Base-by-base conservation (phyloP, 1,140 invertebrate species). In the Venustaconcha ellipsiformis region DNA sequence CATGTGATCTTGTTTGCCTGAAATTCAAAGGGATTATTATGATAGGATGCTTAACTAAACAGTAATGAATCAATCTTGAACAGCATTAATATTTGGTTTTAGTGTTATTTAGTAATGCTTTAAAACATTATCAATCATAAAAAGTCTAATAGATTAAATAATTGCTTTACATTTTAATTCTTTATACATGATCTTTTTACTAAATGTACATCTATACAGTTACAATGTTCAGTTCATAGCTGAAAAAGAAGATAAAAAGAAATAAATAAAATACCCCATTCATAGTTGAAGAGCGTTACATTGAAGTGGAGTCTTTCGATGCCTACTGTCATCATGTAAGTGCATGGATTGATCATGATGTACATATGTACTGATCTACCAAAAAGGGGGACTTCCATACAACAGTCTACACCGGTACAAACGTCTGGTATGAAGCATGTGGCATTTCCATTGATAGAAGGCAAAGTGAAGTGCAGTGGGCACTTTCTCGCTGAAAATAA, bases 1-100 rank as follows among this genome's bases (percentile, higher is more conserved):
- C 58, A 77, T 60, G n/a, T 56, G n/a, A 13, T 67, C 64, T 12
- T 18, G 23, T 6, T 65, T 59, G 13, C 71, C 71, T 73, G 30
- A 37, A 73, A 73, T 56, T 8, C 37, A 55, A 72, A 48, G 3
- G 63, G 57, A 55, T 13, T 6, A 37, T 67, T 56, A 67, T 48
- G 6, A 48, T 48, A 6, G 37, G 37, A 48, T 48, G 37, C 37
- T 48, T 4, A 48, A 48, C 4, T 48, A 48, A 4, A 48, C 37
- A 8, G 37, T 48, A 11, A 48, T 48, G 37, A 48, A 48, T 48
- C 37, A 48, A 6, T 48, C 37, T 48, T 48, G 37, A 48, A 48
- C 37, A 48, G 37, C 37, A 48, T 11, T 48, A 48, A 48, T 48
- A 48, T 48, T 48, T 48, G 37, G 37, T 48, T 48, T 48, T 48